phyloP scores from a whole-genome alignment of 2,113 vertebrate genomes.

The Actenoides lindsayi region DNA sequence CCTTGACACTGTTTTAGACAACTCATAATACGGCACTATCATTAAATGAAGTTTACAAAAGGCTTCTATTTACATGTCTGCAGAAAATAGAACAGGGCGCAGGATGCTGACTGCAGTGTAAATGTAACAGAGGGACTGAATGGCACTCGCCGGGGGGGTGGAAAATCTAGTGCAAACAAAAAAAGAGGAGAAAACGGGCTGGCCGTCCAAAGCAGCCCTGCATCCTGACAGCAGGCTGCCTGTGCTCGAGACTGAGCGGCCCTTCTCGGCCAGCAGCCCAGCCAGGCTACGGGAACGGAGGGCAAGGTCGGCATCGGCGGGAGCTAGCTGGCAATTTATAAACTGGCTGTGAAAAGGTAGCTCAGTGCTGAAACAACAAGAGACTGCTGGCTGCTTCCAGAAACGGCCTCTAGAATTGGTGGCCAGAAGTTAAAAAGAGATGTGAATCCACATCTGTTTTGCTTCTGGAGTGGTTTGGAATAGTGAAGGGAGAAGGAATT shows the following conservation, averaged over 20 bases:
- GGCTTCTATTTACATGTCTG: constrained; percentile 80
- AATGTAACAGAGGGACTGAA: constrained; percentile 57
- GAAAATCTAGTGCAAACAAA: constrained; percentile 29
- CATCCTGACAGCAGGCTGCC: background rate
- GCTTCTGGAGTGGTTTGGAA: background rate
- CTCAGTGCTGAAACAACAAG: background rate
- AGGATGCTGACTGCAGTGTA: constrained; percentile 74
- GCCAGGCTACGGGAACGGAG: background rate
- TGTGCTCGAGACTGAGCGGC: background rate
- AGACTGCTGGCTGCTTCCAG: background rate
- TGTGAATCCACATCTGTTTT: background rate
- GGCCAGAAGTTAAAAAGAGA: background rate
- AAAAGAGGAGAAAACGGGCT: background rate
- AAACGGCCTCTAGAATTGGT: background rate
- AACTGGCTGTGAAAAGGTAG: background rate
- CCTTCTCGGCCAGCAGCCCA: background rate
- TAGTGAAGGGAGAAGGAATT: background rate
- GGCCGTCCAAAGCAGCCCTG: background rate
- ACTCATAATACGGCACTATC: constrained; percentile 74
- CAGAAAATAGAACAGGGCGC: constrained; percentile 78
- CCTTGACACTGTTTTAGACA: constrained; percentile 79
- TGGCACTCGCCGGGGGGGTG: background rate
- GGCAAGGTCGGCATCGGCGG: background rate
- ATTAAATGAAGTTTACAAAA: constrained; percentile 73
- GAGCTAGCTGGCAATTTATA: background rate